phyloP scores from a whole-genome alignment of 2,113 vertebrate genomes.

The Meles meles region DNA sequence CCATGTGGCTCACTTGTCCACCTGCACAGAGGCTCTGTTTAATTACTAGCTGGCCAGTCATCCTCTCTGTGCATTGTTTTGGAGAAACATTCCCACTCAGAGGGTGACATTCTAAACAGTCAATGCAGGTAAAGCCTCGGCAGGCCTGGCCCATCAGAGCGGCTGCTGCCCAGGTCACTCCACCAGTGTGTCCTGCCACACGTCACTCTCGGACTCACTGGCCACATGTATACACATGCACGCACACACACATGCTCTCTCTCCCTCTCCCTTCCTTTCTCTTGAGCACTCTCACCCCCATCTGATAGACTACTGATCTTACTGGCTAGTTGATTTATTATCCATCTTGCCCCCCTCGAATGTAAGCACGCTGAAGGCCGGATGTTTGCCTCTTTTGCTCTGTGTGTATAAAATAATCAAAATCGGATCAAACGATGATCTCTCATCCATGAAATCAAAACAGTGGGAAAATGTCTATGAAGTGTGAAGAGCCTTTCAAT shows the following conservation, averaged over 20 bases:
- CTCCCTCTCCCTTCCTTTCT: background rate
- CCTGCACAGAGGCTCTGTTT: background rate
- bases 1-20: background rate
- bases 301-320: background rate
- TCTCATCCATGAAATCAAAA: background rate
- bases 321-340: background rate
- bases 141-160: background rate
- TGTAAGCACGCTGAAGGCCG: background rate
- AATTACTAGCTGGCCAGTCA: background rate
- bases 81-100: background rate
- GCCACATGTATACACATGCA: rapidly evolving
- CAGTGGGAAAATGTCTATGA: background rate
- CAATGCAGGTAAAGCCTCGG: background rate
- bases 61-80: background rate
- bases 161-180: background rate
- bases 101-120: background rate
- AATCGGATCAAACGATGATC: background rate
- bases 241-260: too few relatives aligned
- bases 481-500: background rate
- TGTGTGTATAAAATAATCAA: background rate
- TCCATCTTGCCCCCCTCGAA: background rate
- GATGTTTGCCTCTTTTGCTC: background rate
- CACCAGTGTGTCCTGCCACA: rapidly evolving
- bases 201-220: background rate
- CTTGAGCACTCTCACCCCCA: background rate